Evolutionary conservation across 2,797 vertebrate genomes (phyloP).

Genomic region (Carcharodon carcharias): DNA sequence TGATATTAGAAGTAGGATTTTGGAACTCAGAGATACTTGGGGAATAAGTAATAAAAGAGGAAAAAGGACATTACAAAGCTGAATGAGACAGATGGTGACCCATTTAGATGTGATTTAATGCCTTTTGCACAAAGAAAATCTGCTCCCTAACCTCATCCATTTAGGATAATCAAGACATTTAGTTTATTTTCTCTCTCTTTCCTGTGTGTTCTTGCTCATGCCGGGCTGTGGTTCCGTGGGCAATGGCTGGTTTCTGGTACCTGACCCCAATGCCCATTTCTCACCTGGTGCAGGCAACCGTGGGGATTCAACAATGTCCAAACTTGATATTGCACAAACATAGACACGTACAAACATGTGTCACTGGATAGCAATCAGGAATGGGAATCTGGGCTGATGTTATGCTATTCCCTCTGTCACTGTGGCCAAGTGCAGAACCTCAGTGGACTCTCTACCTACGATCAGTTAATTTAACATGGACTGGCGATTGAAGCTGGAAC

Average conservation of each 20-base stretch:
- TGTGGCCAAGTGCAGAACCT: background rate
- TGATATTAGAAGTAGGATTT: conserved; percentile 2
- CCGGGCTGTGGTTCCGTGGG: background rate
- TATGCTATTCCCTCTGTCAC: background rate
- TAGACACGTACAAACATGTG: background rate
- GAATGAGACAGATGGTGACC: conserved; percentile 34
- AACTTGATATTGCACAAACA: background rate
- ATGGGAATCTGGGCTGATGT: background rate
- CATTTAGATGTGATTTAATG: conserved; percentile 36
- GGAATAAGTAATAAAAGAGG: conserved; percentile 12
- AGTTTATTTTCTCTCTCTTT: background rate
- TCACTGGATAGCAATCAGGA: background rate
- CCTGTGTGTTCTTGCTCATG: background rate
- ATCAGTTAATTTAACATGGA: too few species aligned
- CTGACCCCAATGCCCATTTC: background rate
- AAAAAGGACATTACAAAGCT: conserved; percentile 11
- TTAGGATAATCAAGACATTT: background rate
- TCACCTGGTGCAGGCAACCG: background rate
- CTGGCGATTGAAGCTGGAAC: background rate
- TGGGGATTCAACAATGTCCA: background rate
- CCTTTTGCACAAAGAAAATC: conserved; percentile 1
- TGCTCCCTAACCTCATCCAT: conserved; percentile 19
- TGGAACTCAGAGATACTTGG: conserved; percentile 2
- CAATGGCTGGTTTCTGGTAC: background rate
- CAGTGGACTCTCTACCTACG: too few species aligned